Evolutionary conservation across 1,140 invertebrate genomes (phyloP), one percentile per base, ranked within the genome.

Genomic region (Calephelis virginiensis): DNA sequence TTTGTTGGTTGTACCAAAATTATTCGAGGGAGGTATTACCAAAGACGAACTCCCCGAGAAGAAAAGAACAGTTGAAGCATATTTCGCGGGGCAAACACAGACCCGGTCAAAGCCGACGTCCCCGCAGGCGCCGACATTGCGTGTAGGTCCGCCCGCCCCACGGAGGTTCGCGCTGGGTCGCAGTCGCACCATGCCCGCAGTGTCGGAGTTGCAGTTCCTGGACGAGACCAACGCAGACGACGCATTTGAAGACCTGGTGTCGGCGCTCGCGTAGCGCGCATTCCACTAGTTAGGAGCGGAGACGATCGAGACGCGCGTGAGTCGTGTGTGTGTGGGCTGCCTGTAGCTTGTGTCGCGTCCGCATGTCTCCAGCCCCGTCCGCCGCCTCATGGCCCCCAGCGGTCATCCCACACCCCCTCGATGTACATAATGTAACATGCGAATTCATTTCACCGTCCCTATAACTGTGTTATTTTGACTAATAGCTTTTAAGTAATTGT

Each of bases 1-100:
- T 68, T 92, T 94, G 5, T 83, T 96, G 69, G 93, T 93, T 9
- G 91, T 95, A 14, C 95, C 95, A 0, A 96, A 94, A 70, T 94
- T 97, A 69, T 97, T 93, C 82, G 96, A 97, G 82, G 96, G 96
- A 7, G 94, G 95, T 28, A 94, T 96, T 65, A 92, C 94, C 8
- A 94, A 94, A 63, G 93, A 95, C n/a, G 93, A 94, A 68, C 86
- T 96, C 8, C 91, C 93, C 9, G 93, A 94, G 43, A 97, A 97
- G 90, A 94, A 95, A 75, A 93, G 93, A 46, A 96, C 96, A 6
- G 94, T 97, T 49, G 95, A 96, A 66, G 95, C 95, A n/a, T 97
- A 96, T 79, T 96, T 97, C 77, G 85, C 90, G 2, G 92, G 92
- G 1, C 85, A 90, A 56, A 85, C 85, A 13, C 17, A 10, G 45